Evolutionary conservation across 2,113 vertebrate species (phyloP).

Genomic region (Zootoca vivipara): DNA sequence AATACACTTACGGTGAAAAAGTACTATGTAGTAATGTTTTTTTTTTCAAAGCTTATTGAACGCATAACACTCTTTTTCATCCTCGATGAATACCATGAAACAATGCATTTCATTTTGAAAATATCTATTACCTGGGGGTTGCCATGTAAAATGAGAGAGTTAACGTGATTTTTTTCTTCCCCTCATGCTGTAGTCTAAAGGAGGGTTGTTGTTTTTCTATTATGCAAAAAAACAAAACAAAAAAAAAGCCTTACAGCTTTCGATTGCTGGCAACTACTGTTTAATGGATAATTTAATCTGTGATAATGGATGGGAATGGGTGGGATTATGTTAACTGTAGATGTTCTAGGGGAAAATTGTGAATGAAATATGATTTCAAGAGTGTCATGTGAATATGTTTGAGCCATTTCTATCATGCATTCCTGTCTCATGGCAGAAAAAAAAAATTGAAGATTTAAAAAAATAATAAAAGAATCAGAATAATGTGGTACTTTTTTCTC

Average conservation of each 20-base stretch:
- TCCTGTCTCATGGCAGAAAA: conserved; percentile 94
- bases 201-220: conserved; percentile 71
- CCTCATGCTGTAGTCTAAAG: conserved; percentile 74
- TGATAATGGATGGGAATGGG: conserved; percentile 80
- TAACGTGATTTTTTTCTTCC: conserved; percentile 61
- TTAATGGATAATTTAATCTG: conserved; percentile 79
- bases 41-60: conserved; percentile 52
- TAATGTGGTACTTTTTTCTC: conserved; percentile 59
- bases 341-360: conserved; percentile 80
- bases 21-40: conserved; percentile 50
- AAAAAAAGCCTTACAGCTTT: conserved; percentile 74
- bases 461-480: conserved; percentile 84
- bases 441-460: conserved; percentile 85
- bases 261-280: conserved; percentile 82
- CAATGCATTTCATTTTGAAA: conserved; percentile 60
- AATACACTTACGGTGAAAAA: conserved; percentile 41
- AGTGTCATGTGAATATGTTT: conserved; percentile 93
- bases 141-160: conserved; percentile 73
- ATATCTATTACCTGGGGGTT: conserved; percentile 69
- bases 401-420: conserved; percentile 98
- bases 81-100: conserved; percentile 60
- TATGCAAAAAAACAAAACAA: conserved; percentile 63
- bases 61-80: conserved; percentile 44
- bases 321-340: conserved; percentile 78
- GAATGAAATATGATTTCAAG: conserved; percentile 83